These are phyloP conservation scores for Drosophila azteca DNA, from an alignment of 1,140 invertebrate genomes.

Conservation along the genomic window DNA sequence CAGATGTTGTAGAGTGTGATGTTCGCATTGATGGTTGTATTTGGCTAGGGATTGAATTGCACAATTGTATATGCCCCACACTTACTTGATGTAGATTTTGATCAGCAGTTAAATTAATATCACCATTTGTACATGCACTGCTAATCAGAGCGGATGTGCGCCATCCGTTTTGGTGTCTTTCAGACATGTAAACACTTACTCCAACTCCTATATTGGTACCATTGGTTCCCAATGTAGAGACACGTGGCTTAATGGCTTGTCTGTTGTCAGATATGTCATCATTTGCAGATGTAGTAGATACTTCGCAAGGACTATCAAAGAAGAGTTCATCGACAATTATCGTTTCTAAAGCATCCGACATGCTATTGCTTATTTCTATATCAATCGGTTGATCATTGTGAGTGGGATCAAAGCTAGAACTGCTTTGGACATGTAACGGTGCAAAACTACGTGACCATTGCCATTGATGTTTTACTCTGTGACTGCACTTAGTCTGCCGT, in stretches of 20 bases:
- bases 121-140: conserved; percentile 47
- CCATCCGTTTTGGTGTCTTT: conserved; percentile 73
- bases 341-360: conserved; percentile 57
- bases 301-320: conserved; percentile 71
- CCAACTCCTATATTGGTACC: conserved; percentile 20
- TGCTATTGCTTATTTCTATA: conserved; percentile 6
- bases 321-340: conserved; percentile 76
- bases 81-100: conserved; percentile 37
- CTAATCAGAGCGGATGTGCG: conserved; percentile 63
- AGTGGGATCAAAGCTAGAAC: conserved; percentile 1
- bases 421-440: conserved; percentile 75
- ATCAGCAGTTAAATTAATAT: conserved; percentile 49
- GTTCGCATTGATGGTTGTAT: conserved; percentile 48
- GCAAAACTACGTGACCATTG: conserved; percentile 86
- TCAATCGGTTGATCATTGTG: conserved; percentile 26
- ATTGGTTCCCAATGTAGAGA: conserved; percentile 3
- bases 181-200: conserved; percentile 61
- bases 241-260: conserved; percentile 13
- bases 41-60: conserved; percentile 38
- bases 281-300: conserved; percentile 12
- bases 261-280: conserved; percentile 40
- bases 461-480: conserved; percentile 75
- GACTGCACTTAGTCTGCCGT: conserved; percentile 79
- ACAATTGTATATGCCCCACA: conserved; percentile 29
- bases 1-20: conserved; percentile 43